Percentiles rank a stretch among this genome's conserved stretches.
Evolutionary conservation across 2,113 vertebrate genomes (phyloP).

Genomic region (Dicentrarchus labrax): DNA sequence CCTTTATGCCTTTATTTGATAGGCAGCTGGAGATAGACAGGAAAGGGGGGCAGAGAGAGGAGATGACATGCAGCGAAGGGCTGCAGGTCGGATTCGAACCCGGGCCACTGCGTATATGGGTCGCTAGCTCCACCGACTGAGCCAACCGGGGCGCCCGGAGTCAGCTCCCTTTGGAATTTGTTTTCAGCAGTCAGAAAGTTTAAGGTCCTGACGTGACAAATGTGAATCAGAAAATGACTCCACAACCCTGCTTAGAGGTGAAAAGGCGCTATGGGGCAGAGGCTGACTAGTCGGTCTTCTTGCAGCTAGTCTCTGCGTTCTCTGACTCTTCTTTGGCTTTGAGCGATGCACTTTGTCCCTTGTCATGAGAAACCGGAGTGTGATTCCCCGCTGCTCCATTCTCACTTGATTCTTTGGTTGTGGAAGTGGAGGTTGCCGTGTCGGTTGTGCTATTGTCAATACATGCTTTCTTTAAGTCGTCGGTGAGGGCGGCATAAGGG

Average conservation of each 20-base stretch:
- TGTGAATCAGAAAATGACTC: constrained; percentile 56
- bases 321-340: constrained; percentile 63
- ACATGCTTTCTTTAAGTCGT: constrained; percentile 53
- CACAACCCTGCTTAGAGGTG: constrained; percentile 35
- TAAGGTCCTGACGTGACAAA: constrained; percentile 12
- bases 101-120: too few relatives aligned
- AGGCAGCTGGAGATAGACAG: too few relatives aligned
- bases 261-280: constrained; percentile 52
- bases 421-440: background rate
- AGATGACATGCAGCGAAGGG: too few relatives aligned
- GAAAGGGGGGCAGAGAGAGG: too few relatives aligned
- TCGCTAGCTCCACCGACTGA: too few relatives aligned
- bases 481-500: constrained; percentile 71
- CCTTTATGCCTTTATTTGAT: too few relatives aligned
- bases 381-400: constrained; percentile 10
- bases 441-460: constrained; percentile 11
- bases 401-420: constrained; percentile 47
- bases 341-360: constrained; percentile 4
- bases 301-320: constrained; percentile 23
- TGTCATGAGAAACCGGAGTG: background rate
- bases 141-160: too few relatives aligned
- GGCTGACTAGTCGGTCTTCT: constrained; percentile 75
- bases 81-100: too few relatives aligned
- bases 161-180: constrained; percentile 21
- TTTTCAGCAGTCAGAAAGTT: constrained; percentile 38